These are phyloP conservation scores for Onychomys leucogaster DNA, from an alignment of 2,797 vertebrate species.

Conservation along the genomic window DNA sequence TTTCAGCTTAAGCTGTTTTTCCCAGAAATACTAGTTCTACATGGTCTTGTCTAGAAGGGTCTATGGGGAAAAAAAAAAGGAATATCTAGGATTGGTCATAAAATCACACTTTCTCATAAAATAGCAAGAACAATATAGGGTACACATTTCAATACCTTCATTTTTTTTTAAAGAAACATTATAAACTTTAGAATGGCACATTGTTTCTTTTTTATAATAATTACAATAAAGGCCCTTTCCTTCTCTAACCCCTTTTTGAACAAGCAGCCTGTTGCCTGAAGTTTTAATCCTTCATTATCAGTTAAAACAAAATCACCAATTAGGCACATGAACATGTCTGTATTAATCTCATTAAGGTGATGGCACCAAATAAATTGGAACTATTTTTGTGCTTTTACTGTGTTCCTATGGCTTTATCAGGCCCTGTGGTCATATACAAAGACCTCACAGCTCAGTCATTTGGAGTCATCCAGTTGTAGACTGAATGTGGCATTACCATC, in stretches of 20 bases:
- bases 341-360: slow-evolving; percentile 94
- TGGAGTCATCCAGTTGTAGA: slow-evolving; percentile 93
- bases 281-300: slow-evolving; percentile 93
- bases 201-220: slow-evolving; percentile 86
- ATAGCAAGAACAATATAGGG: slow-evolving; percentile 3
- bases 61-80: background rate
- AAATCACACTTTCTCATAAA: background rate
- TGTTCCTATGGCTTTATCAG: slow-evolving; percentile 92
- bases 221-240: slow-evolving; percentile 77
- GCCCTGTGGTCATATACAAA: slow-evolving; percentile 92
- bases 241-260: slow-evolving; percentile 80
- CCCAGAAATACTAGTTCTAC: background rate
- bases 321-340: slow-evolving; percentile 92
- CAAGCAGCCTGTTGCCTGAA: slow-evolving; percentile 90
- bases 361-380: slow-evolving; percentile 93
- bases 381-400: slow-evolving; percentile 92
- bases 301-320: slow-evolving; percentile 93
- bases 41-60: accelerated
- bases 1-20: slow-evolving; percentile 20
- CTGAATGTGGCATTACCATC: slow-evolving; percentile 93
- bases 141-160: slow-evolving; percentile 54
- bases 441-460: slow-evolving; percentile 92
- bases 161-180: slow-evolving; percentile 75
- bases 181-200: slow-evolving; percentile 78
- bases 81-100: background rate